Evolutionary conservation across 2,888 invertebrate genomes (phyloP).

Genomic region (Acronicta psi): DNA sequence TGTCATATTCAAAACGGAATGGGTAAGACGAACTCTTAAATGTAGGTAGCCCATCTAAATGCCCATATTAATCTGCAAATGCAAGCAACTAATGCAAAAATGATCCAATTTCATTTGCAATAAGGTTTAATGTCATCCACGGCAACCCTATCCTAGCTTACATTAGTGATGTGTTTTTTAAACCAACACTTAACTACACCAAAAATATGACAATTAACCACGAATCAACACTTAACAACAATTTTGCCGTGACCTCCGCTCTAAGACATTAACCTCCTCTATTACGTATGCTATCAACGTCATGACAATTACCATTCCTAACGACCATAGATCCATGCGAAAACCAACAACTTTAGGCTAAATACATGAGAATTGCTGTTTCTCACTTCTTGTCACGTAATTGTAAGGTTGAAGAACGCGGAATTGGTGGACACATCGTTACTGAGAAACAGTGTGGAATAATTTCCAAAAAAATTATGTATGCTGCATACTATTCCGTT

Average conservation of each 20-base stretch:
- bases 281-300: conserved; percentile 61
- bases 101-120: no score
- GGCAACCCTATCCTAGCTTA: no score
- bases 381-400: conserved; percentile 70
- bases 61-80: conserved; percentile 20
- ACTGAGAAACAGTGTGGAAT: conserved; percentile 56
- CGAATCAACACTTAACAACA: conserved; percentile 9
- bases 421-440: conserved; percentile 59
- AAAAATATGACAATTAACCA: conserved; percentile 25
- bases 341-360: conserved; percentile 63
- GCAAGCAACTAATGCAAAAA: conserved; percentile 4
- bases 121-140: no score
- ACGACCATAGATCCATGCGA: conserved; percentile 61
- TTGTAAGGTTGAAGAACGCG: conserved; percentile 69
- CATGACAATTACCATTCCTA: conserved; percentile 71
- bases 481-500: conserved; percentile 41
- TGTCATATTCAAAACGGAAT: no score
- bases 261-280: conserved; percentile 51
- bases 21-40: no score
- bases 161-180: no score
- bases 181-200: no score
- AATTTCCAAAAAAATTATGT: conserved; percentile 58
- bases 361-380: conserved; percentile 62
- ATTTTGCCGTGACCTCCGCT: conserved; percentile 39
- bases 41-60: conserved; percentile 5